Base-by-base conservation (phyloP, 2,888 invertebrate genomes). In the Mongoloraphidia duomilia region DNA sequence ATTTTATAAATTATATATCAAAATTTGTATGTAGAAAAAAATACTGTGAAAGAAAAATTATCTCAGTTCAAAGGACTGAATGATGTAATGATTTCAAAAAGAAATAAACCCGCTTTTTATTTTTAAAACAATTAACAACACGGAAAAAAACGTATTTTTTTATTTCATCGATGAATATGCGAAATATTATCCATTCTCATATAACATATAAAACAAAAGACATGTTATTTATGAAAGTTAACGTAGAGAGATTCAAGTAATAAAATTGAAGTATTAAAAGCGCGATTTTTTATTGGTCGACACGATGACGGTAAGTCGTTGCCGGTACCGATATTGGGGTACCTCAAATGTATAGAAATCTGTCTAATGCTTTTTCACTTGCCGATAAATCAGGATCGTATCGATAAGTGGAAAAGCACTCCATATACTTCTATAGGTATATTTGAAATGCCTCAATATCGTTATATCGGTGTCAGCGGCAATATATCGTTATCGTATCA, bases 271-370 rank as follows among this genome's bases (percentile, higher is more conserved):
- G 8, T 8, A n/a, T 6, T 13, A 40, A 40, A 40, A 47, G 5
- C 33, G 54, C 47, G 41, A 56, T 47, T 51, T 52, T 40, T 51
- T n/a, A n/a, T n/a, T n/a, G n/a, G n/a, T n/a, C n/a, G n/a, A n/a
- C n/a, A n/a, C n/a, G n/a, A n/a, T n/a, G n/a, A n/a, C n/a, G n/a
- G n/a, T n/a, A n/a, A n/a, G n/a, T n/a, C n/a, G n/a, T n/a, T n/a
- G n/a, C n/a, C n/a, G n/a, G n/a, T n/a, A n/a, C n/a, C n/a, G 51
- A 50, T 45, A 53, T 38, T 41, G 52, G 52, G 50, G 51, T 46
- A 35, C 49, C 53, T 50, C 5, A 26, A 26, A 26, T 26, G 6
- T 26, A 6, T 6, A 26, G 26, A 26, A 26, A 6, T 26, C 26
- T 26, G 6, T 26, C 5, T 5, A 26, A 26, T 26, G 26, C 6